Base-by-base conservation (phyloP, 1,140 invertebrate genomes). In the Grapholita molesta region DNA sequence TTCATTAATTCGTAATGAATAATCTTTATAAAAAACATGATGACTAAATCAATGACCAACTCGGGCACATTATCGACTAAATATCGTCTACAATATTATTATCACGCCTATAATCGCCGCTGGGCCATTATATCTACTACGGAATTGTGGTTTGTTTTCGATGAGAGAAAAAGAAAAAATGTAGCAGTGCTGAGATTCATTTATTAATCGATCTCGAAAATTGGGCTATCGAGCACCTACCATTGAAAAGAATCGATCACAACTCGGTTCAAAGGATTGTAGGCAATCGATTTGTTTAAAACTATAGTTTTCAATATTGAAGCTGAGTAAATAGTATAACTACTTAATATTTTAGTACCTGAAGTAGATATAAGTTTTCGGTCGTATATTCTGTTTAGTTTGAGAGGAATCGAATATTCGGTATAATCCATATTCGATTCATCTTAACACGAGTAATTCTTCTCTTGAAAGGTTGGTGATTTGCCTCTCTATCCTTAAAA, bases 131-230 rank as follows among this genome's bases (percentile, higher is more conserved):
- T 76, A 76, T 74, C 57, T 81, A 82, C 85, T 81, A 84, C 86
- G 86, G 86, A 84, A 85, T 86, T 83, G 82, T 79, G 88, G 88
- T 88, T 90, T 84, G 86, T 87, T 88, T 86, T 88, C 79, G 83
- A 88, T 83, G 78, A 83, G 77, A 73, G 78, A 83, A 82, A 85
- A 86, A 79, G 79, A 15, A 75, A 87, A 88, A 84, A 85, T 86
- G 83, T 77, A 72, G 76, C 80, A 80, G 78, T 79, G 76, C 78
- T 67, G 78, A 86, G 82, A 88, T 87, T 90, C 86, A 90, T 88
- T 86, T 86, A 88, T 86, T 88, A 88, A 90, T 88, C 84, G 82
- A 84, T 78, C 83, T 79, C 72, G 64, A 67, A 71, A 67, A 64
- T 71, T 61, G 66, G 61, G 48, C 18, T 24, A 21, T 53, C 66